Percentiles rank a stretch among this genome's conserved stretches.
phyloP scores from a whole-genome alignment of 2,113 vertebrate genomes.

The Elephantulus edwardii region DNA sequence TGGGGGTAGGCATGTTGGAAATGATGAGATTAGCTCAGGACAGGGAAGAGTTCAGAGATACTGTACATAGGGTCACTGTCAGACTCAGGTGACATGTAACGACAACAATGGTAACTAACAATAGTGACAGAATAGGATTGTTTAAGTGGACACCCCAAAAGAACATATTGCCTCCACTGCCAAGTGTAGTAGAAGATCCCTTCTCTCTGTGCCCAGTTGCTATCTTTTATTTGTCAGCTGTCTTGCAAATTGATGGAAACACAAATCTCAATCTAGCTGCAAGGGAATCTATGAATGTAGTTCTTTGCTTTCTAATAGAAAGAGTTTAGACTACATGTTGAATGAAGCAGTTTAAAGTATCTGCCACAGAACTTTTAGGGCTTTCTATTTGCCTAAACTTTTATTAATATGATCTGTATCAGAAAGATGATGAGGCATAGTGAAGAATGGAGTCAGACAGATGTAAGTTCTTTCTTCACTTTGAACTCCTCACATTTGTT shows the following conservation, averaged over 20 bases:
- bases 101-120: neutral
- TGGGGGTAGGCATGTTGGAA: no score
- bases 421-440: neutral
- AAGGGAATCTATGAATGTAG: neutral
- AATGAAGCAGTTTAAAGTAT: neutral
- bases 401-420: neutral
- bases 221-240: neutral
- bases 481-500: neutral
- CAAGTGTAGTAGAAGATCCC: neutral
- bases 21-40: no score
- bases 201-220: neutral
- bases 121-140: neutral
- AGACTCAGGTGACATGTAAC: neutral
- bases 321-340: neutral
- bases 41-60: no score
- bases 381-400: neutral
- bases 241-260: neutral
- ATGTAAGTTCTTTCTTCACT: neutral
- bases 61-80: no score
- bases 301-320: neutral
- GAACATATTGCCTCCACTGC: neutral
- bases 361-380: neutral
- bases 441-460: neutral
- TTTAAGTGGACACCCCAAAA: neutral
- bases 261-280: neutral